Evolutionary conservation across 2,797 vertebrate genomes (phyloP).

Genomic region (Micrastur ruficollis): DNA sequence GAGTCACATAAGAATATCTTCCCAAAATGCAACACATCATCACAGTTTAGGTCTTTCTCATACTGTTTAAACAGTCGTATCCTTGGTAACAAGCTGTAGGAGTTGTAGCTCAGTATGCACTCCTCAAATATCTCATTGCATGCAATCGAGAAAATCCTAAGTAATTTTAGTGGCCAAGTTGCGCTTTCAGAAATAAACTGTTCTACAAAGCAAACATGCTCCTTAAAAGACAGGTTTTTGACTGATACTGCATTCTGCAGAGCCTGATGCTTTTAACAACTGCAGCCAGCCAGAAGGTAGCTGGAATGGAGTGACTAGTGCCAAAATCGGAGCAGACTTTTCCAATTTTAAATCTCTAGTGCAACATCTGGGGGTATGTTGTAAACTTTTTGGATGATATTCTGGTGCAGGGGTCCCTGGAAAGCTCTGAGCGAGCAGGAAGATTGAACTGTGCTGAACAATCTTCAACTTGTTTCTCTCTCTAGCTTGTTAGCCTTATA

Average conservation of each 20-base stretch:
- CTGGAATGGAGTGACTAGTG: not conserved
- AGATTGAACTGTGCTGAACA: not conserved
- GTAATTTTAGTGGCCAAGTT: not conserved
- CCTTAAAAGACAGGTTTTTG: not conserved
- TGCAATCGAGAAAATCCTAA: not conserved
- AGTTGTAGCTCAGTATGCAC: not conserved
- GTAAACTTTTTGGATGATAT: not conserved
- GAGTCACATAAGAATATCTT: not conserved
- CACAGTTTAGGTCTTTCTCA: not conserved
- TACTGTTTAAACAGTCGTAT: not conserved
- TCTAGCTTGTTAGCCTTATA: not conserved
- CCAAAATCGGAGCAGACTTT: not conserved
- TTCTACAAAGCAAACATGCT: not conserved
- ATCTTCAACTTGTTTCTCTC: not conserved
- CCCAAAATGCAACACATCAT: not conserved
- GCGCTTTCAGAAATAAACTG: not conserved
- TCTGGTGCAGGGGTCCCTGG: not conserved
- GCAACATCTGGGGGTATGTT: not conserved
- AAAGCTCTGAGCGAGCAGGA: not conserved
- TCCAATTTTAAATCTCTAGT: not conserved
- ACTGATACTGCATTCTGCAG: not conserved
- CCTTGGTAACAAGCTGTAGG: not conserved
- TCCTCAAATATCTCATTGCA: rapidly evolving
- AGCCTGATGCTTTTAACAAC: not conserved
- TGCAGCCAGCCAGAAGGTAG: not conserved